Conservation (phyloP, 2,797 vertebrate genomes). For the Parotocinclus haroldoi region DNA sequence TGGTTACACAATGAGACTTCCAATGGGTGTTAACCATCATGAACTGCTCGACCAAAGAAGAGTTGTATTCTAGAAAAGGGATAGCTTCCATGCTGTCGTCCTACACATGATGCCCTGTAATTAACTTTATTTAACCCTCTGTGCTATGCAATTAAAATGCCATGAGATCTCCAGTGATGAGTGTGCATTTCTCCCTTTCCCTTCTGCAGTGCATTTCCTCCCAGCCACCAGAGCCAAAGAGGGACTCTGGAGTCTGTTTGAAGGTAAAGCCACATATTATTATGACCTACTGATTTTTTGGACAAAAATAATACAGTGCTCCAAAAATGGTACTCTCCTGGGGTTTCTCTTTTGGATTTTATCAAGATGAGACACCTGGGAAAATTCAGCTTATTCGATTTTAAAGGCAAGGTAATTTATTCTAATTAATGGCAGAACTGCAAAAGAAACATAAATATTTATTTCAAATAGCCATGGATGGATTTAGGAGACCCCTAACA, state of each 20-base stretch:
- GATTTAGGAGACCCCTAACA: no score
- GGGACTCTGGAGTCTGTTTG: constrained; percentile 73
- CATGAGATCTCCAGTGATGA: constrained; percentile 60
- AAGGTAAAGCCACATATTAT: constrained; percentile 64
- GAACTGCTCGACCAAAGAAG: constrained; percentile 26
- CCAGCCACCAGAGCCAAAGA: constrained; percentile 63
- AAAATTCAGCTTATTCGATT: no score
- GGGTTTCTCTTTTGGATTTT: neutral
- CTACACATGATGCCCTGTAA: constrained; percentile 47
- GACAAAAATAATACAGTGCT: constrained; percentile 12
- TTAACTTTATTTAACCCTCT: constrained; percentile 63
- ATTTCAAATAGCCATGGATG: no score
- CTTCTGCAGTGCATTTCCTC: constrained; percentile 65
- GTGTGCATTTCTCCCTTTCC: constrained; percentile 47
- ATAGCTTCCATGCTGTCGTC: constrained; percentile 52
- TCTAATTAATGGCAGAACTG: no score
- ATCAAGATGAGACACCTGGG: neutral
- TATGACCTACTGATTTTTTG: constrained; percentile 4
- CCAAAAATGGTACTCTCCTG: neutral
- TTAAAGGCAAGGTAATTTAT: no score
- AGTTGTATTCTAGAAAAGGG: constrained; percentile 13
- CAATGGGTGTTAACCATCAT: constrained; percentile 41
- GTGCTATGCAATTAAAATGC: constrained; percentile 60
- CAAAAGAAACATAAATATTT: no score
- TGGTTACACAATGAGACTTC: constrained; percentile 37